Percentiles rank a stretch among this genome's conserved stretches.
Conservation (phyloP, 2,113 vertebrate species). For the Caretta caretta region DNA sequence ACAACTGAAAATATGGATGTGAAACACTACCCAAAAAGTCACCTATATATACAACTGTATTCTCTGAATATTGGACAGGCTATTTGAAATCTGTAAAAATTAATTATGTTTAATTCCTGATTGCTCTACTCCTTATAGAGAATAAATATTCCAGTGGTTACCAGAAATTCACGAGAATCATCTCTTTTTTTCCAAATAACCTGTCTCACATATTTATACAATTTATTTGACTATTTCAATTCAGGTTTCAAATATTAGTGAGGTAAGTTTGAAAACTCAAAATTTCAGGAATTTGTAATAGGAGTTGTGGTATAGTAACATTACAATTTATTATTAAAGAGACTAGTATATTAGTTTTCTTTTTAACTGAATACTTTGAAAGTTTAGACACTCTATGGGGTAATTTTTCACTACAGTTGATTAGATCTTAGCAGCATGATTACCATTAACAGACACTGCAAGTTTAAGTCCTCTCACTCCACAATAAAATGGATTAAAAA, state of each 20-base stretch:
- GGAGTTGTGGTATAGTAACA: background rate
- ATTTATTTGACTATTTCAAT: background rate
- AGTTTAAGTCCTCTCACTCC: background rate
- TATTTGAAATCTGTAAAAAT: background rate
- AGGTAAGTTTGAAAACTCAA: no score
- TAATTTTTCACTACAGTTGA: background rate
- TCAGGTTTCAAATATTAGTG: background rate
- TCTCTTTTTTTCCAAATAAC: background rate
- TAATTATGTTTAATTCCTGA: accelerated
- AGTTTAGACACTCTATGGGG: background rate
- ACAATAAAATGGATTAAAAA: background rate
- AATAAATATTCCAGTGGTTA: no score
- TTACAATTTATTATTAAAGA: accelerated
- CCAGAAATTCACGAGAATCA: background rate
- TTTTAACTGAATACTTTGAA: background rate
- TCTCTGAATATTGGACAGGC: background rate
- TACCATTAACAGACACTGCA: background rate
- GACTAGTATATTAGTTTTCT: background rate
- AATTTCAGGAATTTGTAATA: no score
- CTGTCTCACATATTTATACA: background rate
- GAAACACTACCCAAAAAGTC: accelerated
- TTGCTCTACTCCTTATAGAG: background rate
- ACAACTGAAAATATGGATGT: accelerated
- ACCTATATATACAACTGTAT: background rate
- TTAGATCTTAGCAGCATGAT: background rate